phyloP scores from a whole-genome alignment of 2,888 invertebrate genomes.

The Rhagophthalmus giganteus region DNA sequence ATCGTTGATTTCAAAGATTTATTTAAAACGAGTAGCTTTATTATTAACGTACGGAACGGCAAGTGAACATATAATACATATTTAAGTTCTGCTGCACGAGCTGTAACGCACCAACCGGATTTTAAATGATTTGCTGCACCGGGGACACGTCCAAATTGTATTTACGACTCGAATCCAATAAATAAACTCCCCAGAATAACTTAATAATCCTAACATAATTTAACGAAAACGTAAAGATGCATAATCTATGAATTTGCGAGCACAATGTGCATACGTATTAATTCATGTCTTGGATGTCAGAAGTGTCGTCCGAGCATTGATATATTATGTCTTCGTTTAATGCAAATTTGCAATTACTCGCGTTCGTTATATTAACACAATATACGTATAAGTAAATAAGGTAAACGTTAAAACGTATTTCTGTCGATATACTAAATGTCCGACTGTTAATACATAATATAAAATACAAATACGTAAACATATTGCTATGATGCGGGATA shows the following conservation, averaged over 20 bases:
- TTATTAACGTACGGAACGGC: conserved; percentile 8
- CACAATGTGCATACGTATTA: conserved; percentile 24
- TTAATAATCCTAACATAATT: conserved; percentile 41
- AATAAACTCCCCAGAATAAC: conserved; percentile 34
- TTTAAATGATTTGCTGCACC: conserved; percentile 3
- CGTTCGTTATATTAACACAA: conserved; percentile 1
- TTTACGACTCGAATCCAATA: conserved; percentile 33
- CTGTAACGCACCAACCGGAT: conserved; percentile 9
- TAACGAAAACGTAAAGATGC: conserved; percentile 33
- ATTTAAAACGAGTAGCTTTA: conserved; percentile 2
- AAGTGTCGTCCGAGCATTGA: too few species aligned
- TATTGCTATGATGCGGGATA: too few species aligned
- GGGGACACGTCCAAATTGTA: conserved; percentile 10
- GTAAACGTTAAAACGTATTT: too few species aligned
- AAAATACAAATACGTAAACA: too few species aligned
- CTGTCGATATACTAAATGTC: too few species aligned
- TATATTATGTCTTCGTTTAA: too few species aligned
- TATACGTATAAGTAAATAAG: too few species aligned
- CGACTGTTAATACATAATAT: too few species aligned
- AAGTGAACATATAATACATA: conserved; percentile 31
- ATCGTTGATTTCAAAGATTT: background rate
- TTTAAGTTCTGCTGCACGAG: too few species aligned
- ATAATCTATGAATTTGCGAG: conserved; percentile 37
- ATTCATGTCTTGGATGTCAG: conserved; percentile 17
- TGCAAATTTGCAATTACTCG: conserved; percentile 2